These are phyloP conservation scores for Amphipoea lucens DNA, from an alignment of 2,888 invertebrate species.

Conservation along the genomic window DNA sequence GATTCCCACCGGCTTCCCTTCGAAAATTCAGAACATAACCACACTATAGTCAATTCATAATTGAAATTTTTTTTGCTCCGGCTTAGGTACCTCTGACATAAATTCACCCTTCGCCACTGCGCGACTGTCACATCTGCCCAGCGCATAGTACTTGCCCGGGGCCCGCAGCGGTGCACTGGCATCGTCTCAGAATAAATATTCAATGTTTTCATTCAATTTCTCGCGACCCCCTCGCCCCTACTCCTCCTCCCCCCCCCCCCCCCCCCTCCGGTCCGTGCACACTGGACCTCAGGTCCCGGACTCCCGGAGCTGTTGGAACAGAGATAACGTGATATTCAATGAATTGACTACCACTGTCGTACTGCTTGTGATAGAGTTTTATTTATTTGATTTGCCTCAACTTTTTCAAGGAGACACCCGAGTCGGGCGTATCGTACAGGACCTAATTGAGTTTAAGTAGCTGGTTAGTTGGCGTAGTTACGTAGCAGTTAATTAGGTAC, in stretches of 20 bases:
- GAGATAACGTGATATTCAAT: conserved; percentile 69
- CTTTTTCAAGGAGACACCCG: conserved; percentile 11
- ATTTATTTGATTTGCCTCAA: conserved; percentile 35
- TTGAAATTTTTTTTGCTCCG: too few species aligned
- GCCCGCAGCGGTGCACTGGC: conserved; percentile 74
- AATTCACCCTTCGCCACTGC: too few species aligned
- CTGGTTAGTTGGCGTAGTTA: conserved; percentile 2
- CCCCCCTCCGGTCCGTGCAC: conserved; percentile 13
- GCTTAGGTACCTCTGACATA: too few species aligned
- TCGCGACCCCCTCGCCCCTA: conserved; percentile 68
- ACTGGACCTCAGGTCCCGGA: conserved; percentile 59
- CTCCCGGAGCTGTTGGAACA: conserved; percentile 71
- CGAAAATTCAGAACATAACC: too few species aligned
- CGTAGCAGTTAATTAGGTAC: background rate
- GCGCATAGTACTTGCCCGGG: conserved; percentile 59
- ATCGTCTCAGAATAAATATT: conserved; percentile 87
- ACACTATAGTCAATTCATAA: too few species aligned
- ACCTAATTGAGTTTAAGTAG: conserved; percentile 21
- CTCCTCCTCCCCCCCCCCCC: conserved; percentile 30
- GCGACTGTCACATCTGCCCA: conserved; percentile 36
- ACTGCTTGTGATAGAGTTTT: conserved; percentile 38
- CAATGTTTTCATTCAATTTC: conserved; percentile 89
- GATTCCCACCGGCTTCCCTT: too few species aligned
- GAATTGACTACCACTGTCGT: conserved; percentile 57
- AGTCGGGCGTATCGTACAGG: background rate